These are phyloP conservation scores for Melanotaenia boesemani DNA, from an alignment of 2,797 vertebrate genomes.

Conservation along the genomic window DNA sequence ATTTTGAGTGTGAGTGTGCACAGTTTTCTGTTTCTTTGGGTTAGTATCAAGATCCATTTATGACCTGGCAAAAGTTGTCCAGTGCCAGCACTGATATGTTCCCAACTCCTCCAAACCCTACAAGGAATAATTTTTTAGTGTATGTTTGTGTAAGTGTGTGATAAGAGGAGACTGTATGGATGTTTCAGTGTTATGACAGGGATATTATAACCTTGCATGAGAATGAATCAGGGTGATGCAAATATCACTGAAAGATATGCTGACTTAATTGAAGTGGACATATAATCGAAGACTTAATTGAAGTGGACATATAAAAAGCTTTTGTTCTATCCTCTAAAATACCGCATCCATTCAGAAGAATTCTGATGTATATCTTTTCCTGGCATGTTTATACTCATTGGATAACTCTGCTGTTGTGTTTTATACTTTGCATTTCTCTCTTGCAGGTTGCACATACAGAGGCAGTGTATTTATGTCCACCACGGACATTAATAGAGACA, in stretches of 20 bases:
- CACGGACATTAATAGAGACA: neutral
- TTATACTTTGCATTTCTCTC: neutral
- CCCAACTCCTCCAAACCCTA: no score
- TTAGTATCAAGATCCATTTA: no score
- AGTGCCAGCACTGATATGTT: no score
- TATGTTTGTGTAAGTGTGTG: no score
- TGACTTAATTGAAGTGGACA: neutral
- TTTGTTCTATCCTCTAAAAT: neutral
- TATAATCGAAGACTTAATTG: neutral
- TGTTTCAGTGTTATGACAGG: no score
- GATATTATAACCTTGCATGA: no score
- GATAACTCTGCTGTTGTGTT: neutral
- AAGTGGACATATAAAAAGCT: neutral
- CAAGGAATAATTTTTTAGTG: no score
- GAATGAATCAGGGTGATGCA: no score
- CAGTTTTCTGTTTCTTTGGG: no score
- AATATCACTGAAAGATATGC: neutral
- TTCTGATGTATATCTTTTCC: neutral
- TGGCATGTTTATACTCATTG: neutral
- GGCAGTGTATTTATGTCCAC: neutral
- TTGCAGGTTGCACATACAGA: neutral
- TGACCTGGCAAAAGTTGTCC: no score
- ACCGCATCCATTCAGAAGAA: neutral
- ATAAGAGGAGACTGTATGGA: no score
- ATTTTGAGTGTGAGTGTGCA: no score